Percentiles rank a stretch among this genome's conserved stretches.
phyloP scores from a whole-genome alignment of 1,140 invertebrate species.

The Drosophila ambigua region DNA sequence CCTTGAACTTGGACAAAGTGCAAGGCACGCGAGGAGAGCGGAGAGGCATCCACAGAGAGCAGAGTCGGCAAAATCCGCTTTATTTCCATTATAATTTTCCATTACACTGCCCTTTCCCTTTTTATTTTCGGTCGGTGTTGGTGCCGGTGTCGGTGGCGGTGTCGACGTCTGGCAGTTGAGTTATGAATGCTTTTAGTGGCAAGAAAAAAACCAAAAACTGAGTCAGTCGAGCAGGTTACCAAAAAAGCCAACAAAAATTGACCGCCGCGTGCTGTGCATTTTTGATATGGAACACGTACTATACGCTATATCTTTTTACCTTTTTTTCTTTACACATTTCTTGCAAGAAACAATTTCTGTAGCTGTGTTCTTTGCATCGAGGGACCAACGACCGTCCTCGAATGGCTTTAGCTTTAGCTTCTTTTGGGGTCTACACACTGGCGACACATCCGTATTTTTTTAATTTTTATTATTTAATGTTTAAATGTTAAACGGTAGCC shows the following conservation, averaged over 20 bases:
- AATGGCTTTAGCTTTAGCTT: slow-evolving; percentile 19
- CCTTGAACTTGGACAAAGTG: slow-evolving; percentile 71
- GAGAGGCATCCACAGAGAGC: slow-evolving; percentile 13
- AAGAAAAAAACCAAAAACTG: slow-evolving; percentile 25
- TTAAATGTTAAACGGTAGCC: slow-evolving; percentile 55
- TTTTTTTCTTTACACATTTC: not conserved
- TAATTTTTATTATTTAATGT: slow-evolving; percentile 32
- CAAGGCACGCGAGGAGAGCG: slow-evolving; percentile 14
- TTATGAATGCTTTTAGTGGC: slow-evolving; percentile 60
- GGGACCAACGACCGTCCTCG: slow-evolving; percentile 77
- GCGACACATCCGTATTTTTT: slow-evolving; percentile 62
- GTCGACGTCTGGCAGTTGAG: slow-evolving; percentile 35
- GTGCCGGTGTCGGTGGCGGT: slow-evolving; percentile 28
- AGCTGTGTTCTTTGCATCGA: slow-evolving; percentile 6
- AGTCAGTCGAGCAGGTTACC: slow-evolving; percentile 49
- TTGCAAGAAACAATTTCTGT: too few species aligned
- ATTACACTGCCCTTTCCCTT: slow-evolving; percentile 65
- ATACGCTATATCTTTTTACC: slow-evolving; percentile 1
- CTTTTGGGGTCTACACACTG: not conserved
- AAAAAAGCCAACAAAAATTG: slow-evolving; percentile 20
- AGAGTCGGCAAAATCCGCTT: slow-evolving; percentile 34
- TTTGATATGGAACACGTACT: slow-evolving; percentile 27
- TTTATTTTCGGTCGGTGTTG: slow-evolving; percentile 34
- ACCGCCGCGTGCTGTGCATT: slow-evolving; percentile 43
- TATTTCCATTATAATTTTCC: slow-evolving; percentile 55